Percentiles rank a stretch among this genome's conserved stretches.
Evolutionary conservation across 1,140 invertebrate species (phyloP).

Genomic region (Drosophila subobscura): DNA sequence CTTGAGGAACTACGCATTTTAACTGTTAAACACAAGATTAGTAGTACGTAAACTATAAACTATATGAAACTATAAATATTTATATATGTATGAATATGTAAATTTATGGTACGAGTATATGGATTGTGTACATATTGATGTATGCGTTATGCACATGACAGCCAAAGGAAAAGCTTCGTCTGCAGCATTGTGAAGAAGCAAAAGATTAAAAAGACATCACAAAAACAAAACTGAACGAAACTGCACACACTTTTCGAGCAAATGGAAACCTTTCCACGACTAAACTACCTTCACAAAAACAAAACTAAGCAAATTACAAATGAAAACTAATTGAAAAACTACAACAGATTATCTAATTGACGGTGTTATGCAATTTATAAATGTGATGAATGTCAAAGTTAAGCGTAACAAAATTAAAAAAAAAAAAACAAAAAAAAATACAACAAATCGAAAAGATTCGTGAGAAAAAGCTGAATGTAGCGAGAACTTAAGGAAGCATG

Average conservation of each 20-base stretch:
- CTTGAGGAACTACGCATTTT: constrained; percentile 59
- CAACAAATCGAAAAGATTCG: constrained; percentile 34
- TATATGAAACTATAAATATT: constrained; percentile 38
- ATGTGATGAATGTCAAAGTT: constrained; percentile 81
- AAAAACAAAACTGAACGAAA: constrained; percentile 29
- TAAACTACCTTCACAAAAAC: constrained; percentile 77
- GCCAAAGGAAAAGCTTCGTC: constrained; percentile 54
- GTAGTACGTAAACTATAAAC: constrained; percentile 30
- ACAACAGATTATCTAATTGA: constrained; percentile 72
- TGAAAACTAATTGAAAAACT: constrained; percentile 20
- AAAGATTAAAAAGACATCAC: constrained; percentile 19
- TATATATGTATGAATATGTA: constrained; percentile 33
- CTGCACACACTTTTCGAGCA: constrained; percentile 76
- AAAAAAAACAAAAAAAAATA: constrained; percentile 27
- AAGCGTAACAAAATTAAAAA: constrained; percentile 61
- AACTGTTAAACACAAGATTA: constrained; percentile 62
- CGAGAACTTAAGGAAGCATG: constrained; percentile 72
- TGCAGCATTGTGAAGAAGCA: constrained; percentile 26
- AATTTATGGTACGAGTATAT: constrained; percentile 29
- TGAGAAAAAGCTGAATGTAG: constrained; percentile 74
- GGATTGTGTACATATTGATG: constrained; percentile 44
- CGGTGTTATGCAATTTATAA: constrained; percentile 81
- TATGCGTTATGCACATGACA: constrained; percentile 39
- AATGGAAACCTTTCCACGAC: constrained; percentile 76
- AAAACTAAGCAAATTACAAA: constrained; percentile 48